Percentiles rank a stretch among this genome's conserved stretches.
Evolutionary conservation across 2,113 vertebrate genomes (phyloP).

Genomic region (Upupa epops): DNA sequence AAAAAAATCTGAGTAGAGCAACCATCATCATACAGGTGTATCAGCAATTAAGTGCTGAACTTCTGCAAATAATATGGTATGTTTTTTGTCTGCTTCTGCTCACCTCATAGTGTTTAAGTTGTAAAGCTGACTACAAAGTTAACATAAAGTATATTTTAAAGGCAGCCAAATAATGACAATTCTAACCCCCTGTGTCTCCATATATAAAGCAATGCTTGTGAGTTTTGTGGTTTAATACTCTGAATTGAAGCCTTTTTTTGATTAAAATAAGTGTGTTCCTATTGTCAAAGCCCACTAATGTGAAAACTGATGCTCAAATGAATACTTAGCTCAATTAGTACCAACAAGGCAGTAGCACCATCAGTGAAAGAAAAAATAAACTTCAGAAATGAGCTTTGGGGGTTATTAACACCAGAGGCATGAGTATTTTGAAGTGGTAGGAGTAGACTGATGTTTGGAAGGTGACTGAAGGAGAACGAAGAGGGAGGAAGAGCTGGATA

Average conservation of each 20-base stretch:
- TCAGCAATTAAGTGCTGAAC: neutral
- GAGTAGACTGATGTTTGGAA: neutral
- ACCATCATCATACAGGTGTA: neutral
- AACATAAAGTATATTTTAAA: neutral
- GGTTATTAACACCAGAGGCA: neutral
- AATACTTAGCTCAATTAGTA: neutral
- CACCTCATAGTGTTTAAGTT: neutral
- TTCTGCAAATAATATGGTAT: neutral
- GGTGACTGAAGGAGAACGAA: neutral
- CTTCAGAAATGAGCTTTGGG: neutral
- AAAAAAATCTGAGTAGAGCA: neutral
- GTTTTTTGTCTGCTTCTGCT: neutral
- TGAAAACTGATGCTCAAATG: neutral
- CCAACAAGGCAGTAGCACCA: neutral
- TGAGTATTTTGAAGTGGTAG: neutral
- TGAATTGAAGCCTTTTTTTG: neutral
- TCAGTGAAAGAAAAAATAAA: neutral
- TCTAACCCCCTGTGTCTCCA: neutral
- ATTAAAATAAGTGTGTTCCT: neutral
- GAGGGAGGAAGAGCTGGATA: neutral
- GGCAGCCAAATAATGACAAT: neutral
- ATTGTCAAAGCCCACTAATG: neutral
- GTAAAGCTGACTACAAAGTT: neutral
- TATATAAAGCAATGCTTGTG: neutral
- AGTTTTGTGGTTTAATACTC: neutral